A percentile compares a stretch with the other conserved stretches of the same genome.
phyloP scores from a whole-genome alignment of 1,140 invertebrate genomes.

The Plectus sambesii region DNA sequence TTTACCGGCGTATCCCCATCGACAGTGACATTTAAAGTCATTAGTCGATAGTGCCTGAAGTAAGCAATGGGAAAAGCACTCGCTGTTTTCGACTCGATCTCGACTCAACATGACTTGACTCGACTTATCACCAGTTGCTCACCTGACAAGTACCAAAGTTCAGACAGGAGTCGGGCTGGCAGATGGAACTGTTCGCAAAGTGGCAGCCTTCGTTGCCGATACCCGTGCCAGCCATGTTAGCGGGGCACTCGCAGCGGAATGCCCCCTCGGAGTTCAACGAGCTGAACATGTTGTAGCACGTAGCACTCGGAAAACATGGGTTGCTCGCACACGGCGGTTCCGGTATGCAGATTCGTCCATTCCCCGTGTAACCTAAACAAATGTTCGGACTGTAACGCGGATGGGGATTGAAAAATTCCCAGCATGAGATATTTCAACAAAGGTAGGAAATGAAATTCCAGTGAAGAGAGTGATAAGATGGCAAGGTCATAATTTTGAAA shows the following conservation, averaged over 20 bases:
- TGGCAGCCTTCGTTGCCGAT: conserved; percentile 44
- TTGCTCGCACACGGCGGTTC: conserved; percentile 43
- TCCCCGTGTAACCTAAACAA: conserved; percentile 45
- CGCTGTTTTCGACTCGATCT: too few species aligned
- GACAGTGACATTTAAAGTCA: too few species aligned
- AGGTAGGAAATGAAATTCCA: too few species aligned
- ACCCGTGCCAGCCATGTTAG: conserved; percentile 47
- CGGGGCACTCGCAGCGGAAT: conserved; percentile 43
- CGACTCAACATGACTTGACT: too few species aligned
- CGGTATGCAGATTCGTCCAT: conserved; percentile 46
- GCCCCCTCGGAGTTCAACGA: conserved; percentile 28
- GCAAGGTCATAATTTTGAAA: too few species aligned
- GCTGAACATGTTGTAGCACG: conserved; percentile 37
- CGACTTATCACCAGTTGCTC: neutral
- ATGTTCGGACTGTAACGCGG: conserved; percentile 1
- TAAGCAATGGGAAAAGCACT: too few species aligned
- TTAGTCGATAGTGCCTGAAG: too few species aligned
- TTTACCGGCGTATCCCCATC: conserved; percentile 17
- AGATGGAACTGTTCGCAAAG: conserved; percentile 1
- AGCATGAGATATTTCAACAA: neutral
- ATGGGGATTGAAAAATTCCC: neutral
- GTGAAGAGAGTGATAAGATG: too few species aligned
- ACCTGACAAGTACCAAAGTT: conserved; percentile 46
- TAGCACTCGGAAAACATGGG: conserved; percentile 47
- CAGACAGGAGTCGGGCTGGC: conserved; percentile 15